Conservation (phyloP, 2,113 vertebrate genomes). For the Chroicocephalus ridibundus region DNA sequence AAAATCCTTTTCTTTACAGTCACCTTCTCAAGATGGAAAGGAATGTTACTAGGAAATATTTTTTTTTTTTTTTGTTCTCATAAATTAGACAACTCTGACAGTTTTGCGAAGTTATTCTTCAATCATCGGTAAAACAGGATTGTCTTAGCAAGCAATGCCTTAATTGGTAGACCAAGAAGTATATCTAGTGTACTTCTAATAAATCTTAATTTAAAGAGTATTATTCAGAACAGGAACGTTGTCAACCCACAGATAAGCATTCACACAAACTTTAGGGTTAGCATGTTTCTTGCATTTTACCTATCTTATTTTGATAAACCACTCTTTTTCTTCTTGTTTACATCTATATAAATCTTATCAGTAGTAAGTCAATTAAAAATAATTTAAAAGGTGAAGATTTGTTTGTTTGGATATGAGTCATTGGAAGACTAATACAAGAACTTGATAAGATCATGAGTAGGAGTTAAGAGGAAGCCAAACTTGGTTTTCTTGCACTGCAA, state of each 20-base stretch:
- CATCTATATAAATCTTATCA: neutral
- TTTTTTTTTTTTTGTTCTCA: neutral
- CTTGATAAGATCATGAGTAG: conserved; percentile 28
- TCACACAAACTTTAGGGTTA: neutral
- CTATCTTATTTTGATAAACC: neutral
- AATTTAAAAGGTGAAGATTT: conserved; percentile 11
- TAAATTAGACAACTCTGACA: neutral
- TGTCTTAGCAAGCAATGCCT: neutral
- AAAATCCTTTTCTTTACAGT: neutral
- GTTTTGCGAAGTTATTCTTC: neutral
- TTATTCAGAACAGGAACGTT: neutral
- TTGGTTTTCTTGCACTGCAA: neutral
- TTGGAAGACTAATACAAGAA: conserved; percentile 34
- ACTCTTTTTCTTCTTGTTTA: neutral
- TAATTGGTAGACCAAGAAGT: neutral
- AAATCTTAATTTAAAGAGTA: neutral
- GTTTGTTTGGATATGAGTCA: conserved; percentile 47
- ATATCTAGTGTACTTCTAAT: neutral
- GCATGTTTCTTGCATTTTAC: neutral
- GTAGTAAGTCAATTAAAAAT: conserved; percentile 2
- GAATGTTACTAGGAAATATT: neutral
- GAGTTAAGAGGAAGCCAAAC: conserved; percentile 34
- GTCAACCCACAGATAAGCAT: neutral
- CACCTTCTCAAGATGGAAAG: neutral
- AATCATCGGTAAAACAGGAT: neutral